A percentile compares a stretch with the other conserved stretches of the same genome.
These are phyloP conservation scores for Kobus ellipsiprymnus DNA, from an alignment of 2,113 vertebrate genomes.

Conservation along the genomic window DNA sequence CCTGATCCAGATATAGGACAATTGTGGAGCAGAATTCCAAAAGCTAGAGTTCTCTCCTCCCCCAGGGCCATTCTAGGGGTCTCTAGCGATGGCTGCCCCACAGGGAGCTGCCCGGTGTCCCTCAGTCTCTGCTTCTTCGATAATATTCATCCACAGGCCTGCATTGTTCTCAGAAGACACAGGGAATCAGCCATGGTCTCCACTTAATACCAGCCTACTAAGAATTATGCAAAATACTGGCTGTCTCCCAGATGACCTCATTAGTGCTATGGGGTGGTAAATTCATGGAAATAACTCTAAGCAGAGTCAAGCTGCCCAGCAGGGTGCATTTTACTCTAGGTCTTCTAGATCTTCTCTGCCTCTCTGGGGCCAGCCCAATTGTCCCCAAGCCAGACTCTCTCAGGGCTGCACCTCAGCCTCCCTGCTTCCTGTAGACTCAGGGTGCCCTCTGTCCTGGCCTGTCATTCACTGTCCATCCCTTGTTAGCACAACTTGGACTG, in stretches of 20 bases:
- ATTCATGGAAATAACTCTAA: conserved; percentile 56
- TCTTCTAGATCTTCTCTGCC: not conserved
- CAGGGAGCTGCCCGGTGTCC: not conserved
- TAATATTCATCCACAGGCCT: not conserved
- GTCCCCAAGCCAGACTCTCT: not conserved
- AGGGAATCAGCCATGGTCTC: not conserved
- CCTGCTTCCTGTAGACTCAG: not conserved
- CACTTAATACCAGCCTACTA: not conserved
- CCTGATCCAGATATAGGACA: not conserved
- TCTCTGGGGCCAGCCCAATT: not conserved
- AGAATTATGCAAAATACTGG: conserved; percentile 58
- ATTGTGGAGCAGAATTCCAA: not conserved
- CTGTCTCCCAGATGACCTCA: conserved; percentile 15
- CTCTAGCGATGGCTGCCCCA: not conserved
- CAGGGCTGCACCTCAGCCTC: not conserved
- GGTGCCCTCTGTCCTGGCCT: not conserved
- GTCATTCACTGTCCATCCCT: not conserved
- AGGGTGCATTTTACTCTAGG: not conserved
- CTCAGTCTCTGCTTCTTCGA: not conserved
- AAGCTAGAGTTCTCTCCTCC: not conserved
- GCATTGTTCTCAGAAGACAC: conserved; percentile 32
- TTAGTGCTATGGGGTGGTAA: conserved; percentile 9
- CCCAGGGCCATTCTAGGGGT: not conserved
- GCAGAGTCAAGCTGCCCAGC: not conserved
- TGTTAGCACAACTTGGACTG: not conserved